Evolutionary conservation across 2,113 vertebrate species (phyloP).

Genomic region (Tachycineta bicolor): DNA sequence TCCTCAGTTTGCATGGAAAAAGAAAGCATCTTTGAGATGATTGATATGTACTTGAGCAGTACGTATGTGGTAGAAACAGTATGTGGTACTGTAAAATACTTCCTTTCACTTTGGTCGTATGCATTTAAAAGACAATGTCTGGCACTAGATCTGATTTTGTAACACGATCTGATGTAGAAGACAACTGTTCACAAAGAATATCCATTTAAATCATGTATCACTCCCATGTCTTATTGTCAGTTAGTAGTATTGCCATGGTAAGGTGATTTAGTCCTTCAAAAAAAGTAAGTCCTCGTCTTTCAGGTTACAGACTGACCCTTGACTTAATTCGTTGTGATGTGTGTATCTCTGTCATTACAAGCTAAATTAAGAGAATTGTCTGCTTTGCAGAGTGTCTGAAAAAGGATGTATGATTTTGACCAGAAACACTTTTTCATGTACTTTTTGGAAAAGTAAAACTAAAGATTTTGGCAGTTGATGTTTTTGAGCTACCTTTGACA

Average conservation of each 20-base stretch:
- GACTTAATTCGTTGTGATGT: neutral
- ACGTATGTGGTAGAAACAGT: neutral
- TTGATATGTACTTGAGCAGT: neutral
- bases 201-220: neutral
- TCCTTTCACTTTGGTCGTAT: neutral
- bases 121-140: neutral
- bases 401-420: neutral
- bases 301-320: neutral
- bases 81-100: neutral
- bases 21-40: neutral
- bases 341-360: neutral
- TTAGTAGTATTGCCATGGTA: neutral
- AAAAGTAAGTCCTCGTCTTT: neutral
- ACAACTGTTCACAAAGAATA: neutral
- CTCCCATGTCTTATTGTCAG: neutral
- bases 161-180: neutral
- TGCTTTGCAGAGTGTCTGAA: neutral
- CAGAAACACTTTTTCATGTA: neutral
- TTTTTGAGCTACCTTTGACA: neutral
- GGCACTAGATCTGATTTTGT: neutral
- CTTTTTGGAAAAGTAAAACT: neutral
- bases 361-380: neutral
- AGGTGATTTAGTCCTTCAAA: neutral
- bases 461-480: neutral
- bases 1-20: neutral